Base-by-base conservation (phyloP, 2,888 invertebrate genomes). In the Euplexia lucipara region DNA sequence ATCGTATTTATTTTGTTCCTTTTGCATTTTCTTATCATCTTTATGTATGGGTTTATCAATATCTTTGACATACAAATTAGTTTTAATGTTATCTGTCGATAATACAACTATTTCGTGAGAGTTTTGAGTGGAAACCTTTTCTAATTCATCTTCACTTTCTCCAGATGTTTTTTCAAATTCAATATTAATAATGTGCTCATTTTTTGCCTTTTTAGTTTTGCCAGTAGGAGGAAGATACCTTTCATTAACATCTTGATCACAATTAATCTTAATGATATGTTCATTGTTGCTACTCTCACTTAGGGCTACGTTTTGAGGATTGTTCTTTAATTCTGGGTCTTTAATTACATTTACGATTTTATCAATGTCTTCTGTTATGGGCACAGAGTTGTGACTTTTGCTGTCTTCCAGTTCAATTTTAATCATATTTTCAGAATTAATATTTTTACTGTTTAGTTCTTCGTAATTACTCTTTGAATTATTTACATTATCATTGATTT, bases 11-110 rank as follows among this genome's bases (percentile, higher is more conserved):
- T 81, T 79, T 64, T 75, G 69, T 14, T 72, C 62, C 73, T 70
- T 79, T 39, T 73, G 61, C 10, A 30, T 37, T 54, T 62, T 77
- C 16, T 66, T 71, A 7, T 62, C 18, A 18, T 64, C 57, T 18
- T 71, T 69, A 49, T 54, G 60, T 12, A 12, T 8, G 18, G 18
- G 14, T 35, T 86, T 81, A 62, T 86, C 81, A 35, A 92, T 64
- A 63, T 92, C 91, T 85, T 95, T 95, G 0, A 95, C 95, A 77
- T 88, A 91, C 60, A 95, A 86, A 83, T 91, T 86, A 4, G 93
- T 92, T 85, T 90, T 88, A 51, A 95, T 91, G 63, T 92, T 82
- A 65, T 95, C 92, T 8, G 92, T 94, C 6, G 92, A 91, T 52
- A 92, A 79, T 68, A 95, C 87, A 20, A 93, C 75, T 61, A 95